Base-by-base conservation (phyloP, 2,797 vertebrate genomes). In the Zalophus californianus region DNA sequence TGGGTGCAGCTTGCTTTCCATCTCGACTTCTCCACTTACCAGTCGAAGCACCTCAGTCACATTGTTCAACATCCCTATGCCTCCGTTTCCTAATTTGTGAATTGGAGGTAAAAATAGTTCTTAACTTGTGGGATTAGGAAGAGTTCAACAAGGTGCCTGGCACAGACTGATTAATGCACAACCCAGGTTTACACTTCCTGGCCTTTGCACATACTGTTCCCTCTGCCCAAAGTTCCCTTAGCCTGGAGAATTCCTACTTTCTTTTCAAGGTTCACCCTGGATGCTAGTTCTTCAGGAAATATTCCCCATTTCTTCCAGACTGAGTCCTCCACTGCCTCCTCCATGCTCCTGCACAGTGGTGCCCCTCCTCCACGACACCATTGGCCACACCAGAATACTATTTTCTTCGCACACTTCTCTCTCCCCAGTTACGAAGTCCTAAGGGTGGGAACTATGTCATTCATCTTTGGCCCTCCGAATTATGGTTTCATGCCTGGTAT, bases 341-440 rank as follows among this genome's bases (percentile, higher is more conserved):
- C 20, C 0, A 0, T 5, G 10, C 35, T 50, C 79, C 32, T 41
- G 54, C 16, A 11, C 35, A 25, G 3, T 3, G 35, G 12, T 3
- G 77, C 27, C 5, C 27, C 66, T 82, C 88, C 56, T n/a, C 50
- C 12, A 2, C 0, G 35, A 52, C 0, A 23, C 27, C 12, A 4
- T 10, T 50, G 11, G 29, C 38, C 54, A 12, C 60, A 20, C 66
- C 38, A 14, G 4, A 48, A 44, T 32, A 62, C 29, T 60, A 35
- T 12, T 11, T 3, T 62, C 44, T 83, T 66, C 15, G 23, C 48
- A 44, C 15, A 20, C 13, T 64, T 54, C 64, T 86, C 27, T 58
- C 73, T 35, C 54, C 84, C 48, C 7, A 41, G 21, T 48, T 48
- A 13, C n/a, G 14, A 96, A 70, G 48, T 68, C 78, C 44, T 64